A percentile compares a stretch with the other conserved stretches of the same genome.
phyloP scores from a whole-genome alignment of 2,113 vertebrate species.

The Aptenodytes forsteri region DNA sequence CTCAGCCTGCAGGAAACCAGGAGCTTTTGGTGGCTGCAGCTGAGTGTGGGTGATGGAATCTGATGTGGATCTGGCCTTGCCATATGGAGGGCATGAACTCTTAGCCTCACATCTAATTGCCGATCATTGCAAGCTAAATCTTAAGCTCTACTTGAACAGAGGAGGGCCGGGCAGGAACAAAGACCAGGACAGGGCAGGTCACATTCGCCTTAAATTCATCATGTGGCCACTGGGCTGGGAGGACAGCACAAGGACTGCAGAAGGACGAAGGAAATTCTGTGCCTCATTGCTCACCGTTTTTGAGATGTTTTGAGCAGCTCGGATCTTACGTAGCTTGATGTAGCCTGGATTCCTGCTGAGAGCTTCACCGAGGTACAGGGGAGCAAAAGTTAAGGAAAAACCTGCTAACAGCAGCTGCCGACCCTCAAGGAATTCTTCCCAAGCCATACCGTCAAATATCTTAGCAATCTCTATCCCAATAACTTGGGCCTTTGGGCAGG shows the following conservation, averaged over 20 bases:
- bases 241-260: not conserved
- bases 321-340: constrained; percentile 90
- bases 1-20: constrained; percentile 16
- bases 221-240: not conserved
- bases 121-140: not conserved
- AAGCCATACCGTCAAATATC: not conserved
- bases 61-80: constrained; percentile 61
- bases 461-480: not conserved
- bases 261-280: not conserved
- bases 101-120: not conserved
- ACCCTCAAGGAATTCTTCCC: not conserved
- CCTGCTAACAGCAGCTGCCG: not conserved
- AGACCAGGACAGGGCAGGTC: constrained; percentile 45
- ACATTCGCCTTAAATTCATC: constrained; percentile 80
- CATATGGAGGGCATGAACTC: not conserved
- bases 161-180: not conserved
- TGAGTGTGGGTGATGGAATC: not conserved
- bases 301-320: constrained; percentile 92
- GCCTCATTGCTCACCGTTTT: constrained; percentile 81
- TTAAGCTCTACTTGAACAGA: not conserved
- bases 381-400: constrained; percentile 59
- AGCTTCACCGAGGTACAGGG: constrained; percentile 83
- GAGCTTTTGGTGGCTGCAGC: constrained; percentile 33
- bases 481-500: not conserved
- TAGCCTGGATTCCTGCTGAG: constrained; percentile 92